A percentile compares a stretch with the other conserved stretches of the same genome.
Evolutionary conservation across 2,888 invertebrate species (phyloP).

Genomic region (Hyppa rectilinea): DNA sequence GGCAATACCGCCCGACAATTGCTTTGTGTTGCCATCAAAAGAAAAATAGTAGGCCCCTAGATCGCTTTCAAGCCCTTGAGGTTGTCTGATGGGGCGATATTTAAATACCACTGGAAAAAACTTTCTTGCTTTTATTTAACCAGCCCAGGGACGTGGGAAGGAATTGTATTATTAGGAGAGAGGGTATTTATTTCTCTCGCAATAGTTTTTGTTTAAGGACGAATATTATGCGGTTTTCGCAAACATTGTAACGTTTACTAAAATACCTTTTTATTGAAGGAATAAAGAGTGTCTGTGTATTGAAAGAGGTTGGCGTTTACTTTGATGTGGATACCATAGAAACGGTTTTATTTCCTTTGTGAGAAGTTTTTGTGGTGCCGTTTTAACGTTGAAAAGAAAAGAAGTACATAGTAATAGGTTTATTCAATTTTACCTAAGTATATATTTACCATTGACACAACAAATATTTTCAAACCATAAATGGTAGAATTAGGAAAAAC

Average conservation of each 20-base stretch:
- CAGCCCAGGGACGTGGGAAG: conserved; percentile 64
- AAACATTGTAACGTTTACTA: conserved; percentile 36
- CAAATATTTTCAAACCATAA: not conserved
- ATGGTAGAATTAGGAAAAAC: not conserved
- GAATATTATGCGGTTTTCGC: conserved; percentile 50
- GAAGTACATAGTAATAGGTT: not conserved
- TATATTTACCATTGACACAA: not conserved
- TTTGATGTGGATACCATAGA: conserved; percentile 35
- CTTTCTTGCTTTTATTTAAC: conserved; percentile 75
- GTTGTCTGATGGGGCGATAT: conserved; percentile 81
- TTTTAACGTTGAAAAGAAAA: not conserved
- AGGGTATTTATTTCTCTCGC: conserved; percentile 69
- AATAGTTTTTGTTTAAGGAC: conserved; percentile 67
- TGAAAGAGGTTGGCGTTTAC: conserved; percentile 35
- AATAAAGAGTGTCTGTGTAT: conserved; percentile 29
- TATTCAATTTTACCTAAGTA: not conserved
- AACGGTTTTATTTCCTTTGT: conserved; percentile 25
- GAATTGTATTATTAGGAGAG: conserved; percentile 72
- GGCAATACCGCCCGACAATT: conserved; percentile 83
- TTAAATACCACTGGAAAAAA: conserved; percentile 81
- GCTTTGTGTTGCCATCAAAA: conserved; percentile 84
- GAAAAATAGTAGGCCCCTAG: conserved; percentile 80
- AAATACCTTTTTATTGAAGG: conserved; percentile 32
- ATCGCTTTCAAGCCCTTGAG: conserved; percentile 85
- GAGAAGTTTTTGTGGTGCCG: conserved; percentile 2